Evolutionary conservation across 2,113 vertebrate genomes (phyloP).

Genomic region (Menidia beryllina): DNA sequence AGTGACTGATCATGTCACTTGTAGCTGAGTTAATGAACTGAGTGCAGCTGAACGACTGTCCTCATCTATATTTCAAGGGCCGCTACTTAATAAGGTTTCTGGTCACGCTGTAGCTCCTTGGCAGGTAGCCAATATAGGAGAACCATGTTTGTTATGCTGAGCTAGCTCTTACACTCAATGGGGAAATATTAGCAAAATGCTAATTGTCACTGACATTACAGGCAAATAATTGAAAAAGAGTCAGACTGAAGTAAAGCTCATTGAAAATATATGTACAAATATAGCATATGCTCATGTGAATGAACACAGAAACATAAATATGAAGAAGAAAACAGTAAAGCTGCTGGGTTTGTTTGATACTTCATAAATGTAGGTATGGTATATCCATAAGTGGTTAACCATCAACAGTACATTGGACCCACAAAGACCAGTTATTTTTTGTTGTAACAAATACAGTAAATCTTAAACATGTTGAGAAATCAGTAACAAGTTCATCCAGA

Average conservation of each 20-base stretch:
- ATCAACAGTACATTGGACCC: conserved; percentile 3
- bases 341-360: neutral
- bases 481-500: conserved; percentile 17
- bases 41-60: conserved; percentile 53
- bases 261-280: conserved; percentile 28
- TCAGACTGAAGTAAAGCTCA: conserved; percentile 41
- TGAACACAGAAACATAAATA: neutral
- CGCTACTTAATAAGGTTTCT: conserved; percentile 54
- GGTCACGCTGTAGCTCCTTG: conserved; percentile 58
- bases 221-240: neutral
- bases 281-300: too few relatives aligned
- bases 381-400: too few relatives aligned
- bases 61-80: conserved; percentile 68
- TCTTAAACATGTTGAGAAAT: conserved; percentile 12
- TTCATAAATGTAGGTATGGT: neutral
- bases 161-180: conserved; percentile 2
- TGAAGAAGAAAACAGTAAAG: neutral
- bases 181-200: conserved; percentile 22
- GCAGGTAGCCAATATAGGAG: conserved; percentile 39
- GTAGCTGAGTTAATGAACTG: conserved; percentile 57
- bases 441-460: conserved; percentile 17
- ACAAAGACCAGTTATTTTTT: neutral
- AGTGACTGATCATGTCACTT: conserved; percentile 23
- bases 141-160: conserved; percentile 7
- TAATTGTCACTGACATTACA: conserved; percentile 22